Percentiles rank a stretch among this genome's conserved stretches.
These are phyloP conservation scores for Agriotes lineatus DNA, from an alignment of 2,888 invertebrate genomes.

Conservation along the genomic window DNA sequence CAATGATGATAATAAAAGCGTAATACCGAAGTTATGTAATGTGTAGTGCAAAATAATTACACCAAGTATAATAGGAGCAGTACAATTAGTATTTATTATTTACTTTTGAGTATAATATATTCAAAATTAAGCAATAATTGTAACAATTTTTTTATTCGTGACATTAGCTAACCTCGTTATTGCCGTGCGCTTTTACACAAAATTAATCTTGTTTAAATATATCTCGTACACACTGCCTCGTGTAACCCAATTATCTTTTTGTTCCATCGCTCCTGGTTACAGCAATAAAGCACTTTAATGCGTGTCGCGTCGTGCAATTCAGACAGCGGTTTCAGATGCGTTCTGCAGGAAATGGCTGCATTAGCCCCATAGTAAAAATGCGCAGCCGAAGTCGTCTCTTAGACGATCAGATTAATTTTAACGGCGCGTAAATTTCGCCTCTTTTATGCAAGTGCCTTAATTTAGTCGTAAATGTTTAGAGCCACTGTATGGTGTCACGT, in stretches of 20 bases:
- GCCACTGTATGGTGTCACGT: slow-evolving; percentile 3
- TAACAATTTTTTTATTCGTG: no score
- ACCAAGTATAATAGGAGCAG: background rate
- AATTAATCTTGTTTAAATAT: slow-evolving; percentile 23
- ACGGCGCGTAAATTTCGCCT: background rate
- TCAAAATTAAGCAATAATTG: no score
- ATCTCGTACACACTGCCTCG: background rate
- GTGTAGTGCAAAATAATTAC: no score
- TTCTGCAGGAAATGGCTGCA: slow-evolving; percentile 4
- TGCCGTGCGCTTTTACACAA: background rate
- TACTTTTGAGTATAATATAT: no score
- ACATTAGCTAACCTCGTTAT: no score
- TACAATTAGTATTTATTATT: no score
- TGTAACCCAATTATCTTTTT: slow-evolving; percentile 18
- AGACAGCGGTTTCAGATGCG: slow-evolving; percentile 11
- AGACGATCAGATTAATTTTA: background rate
- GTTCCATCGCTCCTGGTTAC: slow-evolving; percentile 12
- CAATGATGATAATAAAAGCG: background rate
- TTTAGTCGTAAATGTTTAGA: background rate
- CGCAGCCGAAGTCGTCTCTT: background rate
- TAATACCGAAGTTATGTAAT: background rate
- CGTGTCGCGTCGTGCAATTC: slow-evolving; percentile 2
- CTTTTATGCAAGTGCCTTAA: background rate
- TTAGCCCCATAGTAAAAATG: background rate
- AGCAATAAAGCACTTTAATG: slow-evolving; percentile 11